Evolutionary conservation across 2,113 vertebrate species (phyloP), one percentile per base, ranked within the genome.

Genomic region (Apteryx owenii): DNA sequence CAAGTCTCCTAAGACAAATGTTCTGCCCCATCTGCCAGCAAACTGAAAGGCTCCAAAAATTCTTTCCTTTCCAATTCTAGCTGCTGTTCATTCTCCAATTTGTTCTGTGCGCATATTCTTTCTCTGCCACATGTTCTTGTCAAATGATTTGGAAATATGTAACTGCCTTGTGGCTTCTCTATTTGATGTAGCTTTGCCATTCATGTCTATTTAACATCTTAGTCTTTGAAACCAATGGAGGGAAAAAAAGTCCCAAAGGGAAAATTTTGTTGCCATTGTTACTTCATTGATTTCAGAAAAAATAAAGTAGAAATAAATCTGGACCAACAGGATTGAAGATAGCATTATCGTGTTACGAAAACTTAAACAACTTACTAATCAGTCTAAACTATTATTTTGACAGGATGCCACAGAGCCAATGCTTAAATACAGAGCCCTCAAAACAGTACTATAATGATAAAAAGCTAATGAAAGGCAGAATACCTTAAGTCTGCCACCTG

Each of bases 261-360:
- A 70, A 82, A 53, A 87, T 36, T 91, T 81, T 68, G 71, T 65
- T 88, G 75, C 28, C 36, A 31, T 53, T 68, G 29, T 89, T 77
- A 80, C 70, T 85, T 89, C 89, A 95, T 48, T 91, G 86, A 92
- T 91, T 95, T 95, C 70, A 92, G 81, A 95, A 58, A 92, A 85
- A 79, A 80, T 85, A 71, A 79, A 89, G 58, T 6, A 72, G 90
- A 72, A 93, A 91, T 81, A 95, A 89, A 95, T 89, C 62, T 70
- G 21, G 33, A 90, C 44, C 77, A 82, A 72, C 9, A 87, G 69
- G 44, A 76, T 66, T 80, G 48, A 65, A 89, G 53, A 62, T 26
- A 95, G 9, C 36, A 13, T 79, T 93, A 50, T 82, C 78, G 38
- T 79, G 33, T 38, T 70, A 89, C 36, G 10, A 89, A 66, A n/a